Conservation (phyloP, 2,113 vertebrate species). For the zebrafish (Danio rerio) region GRCz12tu NC_133176.1:51596501-51597000, state of each 20-base stretch:
- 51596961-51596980: too few species aligned
- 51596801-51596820: too few species aligned
- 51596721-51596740: not conserved
- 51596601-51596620: not conserved
- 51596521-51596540: constrained; percentile 50
- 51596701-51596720: not conserved
- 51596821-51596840: too few species aligned
- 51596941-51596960: too few species aligned
- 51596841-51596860: too few species aligned
- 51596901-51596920: too few species aligned
- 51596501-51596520: constrained; percentile 4
- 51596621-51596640: not conserved
- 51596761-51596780: not conserved
- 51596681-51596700: not conserved
- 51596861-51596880: too few species aligned
- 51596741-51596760: not conserved
- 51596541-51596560: constrained; percentile 42
- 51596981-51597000: too few species aligned
- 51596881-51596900: too few species aligned
- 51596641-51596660: not conserved
- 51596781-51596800: too few species aligned
- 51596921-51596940: too few species aligned
- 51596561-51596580: not conserved
- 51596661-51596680: not conserved
- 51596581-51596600: not conserved